Conservation (phyloP, 2,888 invertebrate species). For the Lamellibrachia satsuma region DNA sequence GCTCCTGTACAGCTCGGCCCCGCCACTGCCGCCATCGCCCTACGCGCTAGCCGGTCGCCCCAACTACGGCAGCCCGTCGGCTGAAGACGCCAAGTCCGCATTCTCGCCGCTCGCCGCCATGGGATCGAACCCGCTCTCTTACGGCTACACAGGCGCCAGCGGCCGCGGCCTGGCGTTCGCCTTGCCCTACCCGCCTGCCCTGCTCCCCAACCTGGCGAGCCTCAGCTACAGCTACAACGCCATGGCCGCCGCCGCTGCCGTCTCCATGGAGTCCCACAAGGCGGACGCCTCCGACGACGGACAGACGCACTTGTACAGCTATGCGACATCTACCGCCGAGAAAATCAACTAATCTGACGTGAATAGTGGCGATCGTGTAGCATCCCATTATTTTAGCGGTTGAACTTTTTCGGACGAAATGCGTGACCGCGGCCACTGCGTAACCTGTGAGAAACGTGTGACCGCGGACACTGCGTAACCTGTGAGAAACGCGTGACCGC, state of each 20-base stretch:
- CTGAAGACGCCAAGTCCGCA: slow-evolving; percentile 55
- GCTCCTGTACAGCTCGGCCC: slow-evolving; percentile 24
- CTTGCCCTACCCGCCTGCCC: slow-evolving; percentile 54
- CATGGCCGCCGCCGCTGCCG: slow-evolving; percentile 43
- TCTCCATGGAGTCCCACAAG: background rate
- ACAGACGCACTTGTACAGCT: slow-evolving; percentile 3
- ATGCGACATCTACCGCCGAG: slow-evolving; percentile 1
- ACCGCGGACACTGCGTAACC: no score
- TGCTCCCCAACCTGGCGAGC: slow-evolving; percentile 49
- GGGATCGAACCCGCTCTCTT: slow-evolving; percentile 29
- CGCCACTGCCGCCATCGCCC: slow-evolving; percentile 14
- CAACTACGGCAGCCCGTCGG: slow-evolving; percentile 29
- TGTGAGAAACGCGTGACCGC: background rate
- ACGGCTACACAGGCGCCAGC: slow-evolving; percentile 42
- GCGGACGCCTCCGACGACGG: background rate
- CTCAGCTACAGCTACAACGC: slow-evolving; percentile 50
- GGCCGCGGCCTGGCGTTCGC: slow-evolving; percentile 50
- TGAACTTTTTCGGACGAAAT: background rate
- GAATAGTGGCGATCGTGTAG: background rate
- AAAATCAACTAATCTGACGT: background rate
- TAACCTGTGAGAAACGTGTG: no score
- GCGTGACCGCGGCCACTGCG: background rate
- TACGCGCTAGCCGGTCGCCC: slow-evolving; percentile 24
- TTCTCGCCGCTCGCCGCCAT: slow-evolving; percentile 57
- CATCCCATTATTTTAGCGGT: background rate